Evolutionary conservation across 2,113 vertebrate genomes (phyloP), one percentile per base, ranked within the genome.

Genomic region (Eulemur macaco): DNA sequence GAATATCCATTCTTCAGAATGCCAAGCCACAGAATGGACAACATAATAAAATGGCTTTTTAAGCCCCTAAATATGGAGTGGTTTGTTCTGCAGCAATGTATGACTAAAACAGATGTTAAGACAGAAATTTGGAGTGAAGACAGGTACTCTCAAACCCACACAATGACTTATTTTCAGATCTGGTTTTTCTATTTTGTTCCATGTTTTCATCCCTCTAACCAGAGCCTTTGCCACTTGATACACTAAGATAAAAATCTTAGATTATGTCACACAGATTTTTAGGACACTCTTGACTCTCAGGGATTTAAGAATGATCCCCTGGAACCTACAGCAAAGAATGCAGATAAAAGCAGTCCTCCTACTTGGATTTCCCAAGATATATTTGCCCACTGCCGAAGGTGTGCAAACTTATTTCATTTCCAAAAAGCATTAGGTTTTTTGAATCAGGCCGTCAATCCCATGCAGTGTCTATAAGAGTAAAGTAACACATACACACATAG

Each of bases 401-500:
- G 1, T 9, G 1, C 11, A 7, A 29, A 54, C n/a, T 66, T 60
- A 54, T 82, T 89, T 95, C 76, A 66, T 58, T 94, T 90, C 47
- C 23, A 52, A 45, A 89, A 89, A 88, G 50, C 31, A 56, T 1
- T 1, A 31, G 37, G 42, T 80, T 98, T 84, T 93, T 58, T 68
- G 60, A 87, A 86, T 88, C 54, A 45, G 66, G 69, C 29, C 69
- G 95, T 95, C 94, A 73, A 63, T 78, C 37, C 64, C 47, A 88
- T 82, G 63, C 96, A 96, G 68, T 58, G 42, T 77, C 60, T 86
- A 4, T 23, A 78, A 54, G 87, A 97, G 20, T 69, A 78, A 89
- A 94, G 78, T 21, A 80, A n/a, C 58, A 64, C 10, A 71, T 10
- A 7, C 20, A 13, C 68, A 2, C 39, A 18, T 1, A 8, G 73